Evolutionary conservation across 2,888 invertebrate genomes (phyloP).

Genomic region (Meandrusa payeni): DNA sequence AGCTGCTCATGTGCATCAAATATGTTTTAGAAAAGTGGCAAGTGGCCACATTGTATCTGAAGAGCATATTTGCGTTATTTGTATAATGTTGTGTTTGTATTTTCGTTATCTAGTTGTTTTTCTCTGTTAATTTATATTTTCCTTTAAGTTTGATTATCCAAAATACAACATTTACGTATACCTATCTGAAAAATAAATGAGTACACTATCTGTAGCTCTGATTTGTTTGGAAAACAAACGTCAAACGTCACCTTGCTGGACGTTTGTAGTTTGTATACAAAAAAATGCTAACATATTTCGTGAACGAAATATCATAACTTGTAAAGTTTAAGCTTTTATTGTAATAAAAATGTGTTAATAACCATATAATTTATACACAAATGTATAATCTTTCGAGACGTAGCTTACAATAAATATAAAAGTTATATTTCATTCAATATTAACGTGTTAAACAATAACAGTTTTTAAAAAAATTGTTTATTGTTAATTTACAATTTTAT

Average conservation of each 20-base stretch:
- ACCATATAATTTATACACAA: constrained; percentile 1
- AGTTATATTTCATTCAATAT: constrained; percentile 12
- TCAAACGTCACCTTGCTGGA: constrained; percentile 7
- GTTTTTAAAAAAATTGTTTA: constrained; percentile 12
- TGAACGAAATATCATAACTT: not conserved
- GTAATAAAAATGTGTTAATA: not conserved
- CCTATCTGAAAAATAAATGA: too few species aligned
- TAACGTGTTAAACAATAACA: constrained; percentile 3
- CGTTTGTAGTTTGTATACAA: constrained; percentile 24
- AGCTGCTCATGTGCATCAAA: too few species aligned
- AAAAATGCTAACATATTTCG: constrained; percentile 11
- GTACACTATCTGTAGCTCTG: too few species aligned
- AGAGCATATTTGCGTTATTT: too few species aligned
- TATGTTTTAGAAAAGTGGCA: too few species aligned
- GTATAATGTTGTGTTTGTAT: too few species aligned
- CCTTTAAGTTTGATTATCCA: too few species aligned
- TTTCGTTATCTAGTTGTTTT: too few species aligned
- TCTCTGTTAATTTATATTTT: too few species aligned
- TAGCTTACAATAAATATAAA: constrained; percentile 3
- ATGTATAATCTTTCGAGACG: not conserved
- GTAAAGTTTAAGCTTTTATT: not conserved
- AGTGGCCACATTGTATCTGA: too few species aligned
- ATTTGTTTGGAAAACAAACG: constrained; percentile 14
- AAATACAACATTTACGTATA: too few species aligned
- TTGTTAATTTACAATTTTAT: constrained; percentile 3